These are phyloP conservation scores for Drosophila chauvacae DNA, from an alignment of 1,140 invertebrate species.

Conservation along the genomic window DNA sequence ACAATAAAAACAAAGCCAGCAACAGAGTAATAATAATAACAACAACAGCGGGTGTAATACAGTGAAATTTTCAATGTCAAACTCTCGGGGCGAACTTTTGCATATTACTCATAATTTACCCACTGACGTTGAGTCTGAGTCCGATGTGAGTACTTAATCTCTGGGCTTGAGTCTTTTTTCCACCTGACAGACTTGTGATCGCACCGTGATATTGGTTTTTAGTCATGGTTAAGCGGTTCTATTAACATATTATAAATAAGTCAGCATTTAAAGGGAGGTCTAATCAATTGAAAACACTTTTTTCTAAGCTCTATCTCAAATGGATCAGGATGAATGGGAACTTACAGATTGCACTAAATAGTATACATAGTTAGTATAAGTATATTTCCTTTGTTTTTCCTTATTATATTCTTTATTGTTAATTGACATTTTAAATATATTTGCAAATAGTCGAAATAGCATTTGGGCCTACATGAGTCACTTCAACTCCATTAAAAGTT, in stretches of 20 bases:
- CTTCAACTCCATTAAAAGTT: background rate
- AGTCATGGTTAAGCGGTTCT: conserved; percentile 3
- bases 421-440: background rate
- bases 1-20: conserved; percentile 38
- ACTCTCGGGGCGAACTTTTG: conserved; percentile 37
- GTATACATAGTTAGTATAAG: background rate
- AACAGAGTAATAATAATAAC: conserved; percentile 23
- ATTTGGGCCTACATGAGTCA: conserved; percentile 2
- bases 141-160: conserved; percentile 6
- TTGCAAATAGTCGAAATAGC: background rate
- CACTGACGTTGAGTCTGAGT: conserved; percentile 5
- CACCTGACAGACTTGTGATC: conserved; percentile 60
- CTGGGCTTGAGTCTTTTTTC: conserved; percentile 13
- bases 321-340: background rate
- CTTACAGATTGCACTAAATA: background rate
- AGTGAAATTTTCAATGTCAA: conserved; percentile 69
- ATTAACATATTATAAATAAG: conserved; percentile 10
- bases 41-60: conserved; percentile 32
- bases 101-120: conserved; percentile 47
- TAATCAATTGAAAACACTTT: background rate
- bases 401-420: no score
- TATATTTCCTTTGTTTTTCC: background rate
- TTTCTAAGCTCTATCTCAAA: background rate
- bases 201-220: conserved; percentile 38
- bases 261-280: background rate